Evolutionary conservation across 1,140 invertebrate species (phyloP).

Genomic region (Ylistrum balloti): DNA sequence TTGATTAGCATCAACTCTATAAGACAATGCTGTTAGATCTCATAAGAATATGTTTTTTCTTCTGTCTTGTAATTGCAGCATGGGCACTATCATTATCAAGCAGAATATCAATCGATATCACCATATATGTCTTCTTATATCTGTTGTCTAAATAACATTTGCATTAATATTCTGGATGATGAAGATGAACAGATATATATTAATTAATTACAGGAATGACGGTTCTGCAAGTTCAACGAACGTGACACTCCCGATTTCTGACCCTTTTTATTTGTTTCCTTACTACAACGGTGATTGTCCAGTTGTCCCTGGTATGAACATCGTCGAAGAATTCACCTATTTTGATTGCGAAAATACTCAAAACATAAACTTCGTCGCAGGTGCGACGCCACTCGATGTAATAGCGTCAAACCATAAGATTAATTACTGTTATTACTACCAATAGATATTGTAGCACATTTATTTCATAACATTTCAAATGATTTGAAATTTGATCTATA

Average conservation of each 20-base stretch:
- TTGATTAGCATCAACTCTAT: too few species aligned
- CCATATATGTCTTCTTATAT: too few species aligned
- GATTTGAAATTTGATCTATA: too few species aligned
- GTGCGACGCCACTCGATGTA: background rate
- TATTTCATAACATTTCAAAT: too few species aligned
- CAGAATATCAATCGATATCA: too few species aligned
- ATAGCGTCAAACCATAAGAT: background rate
- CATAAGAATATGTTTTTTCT: too few species aligned
- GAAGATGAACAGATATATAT: background rate
- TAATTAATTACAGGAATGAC: background rate
- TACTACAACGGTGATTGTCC: background rate
- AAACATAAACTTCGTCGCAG: background rate
- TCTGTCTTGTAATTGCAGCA: too few species aligned
- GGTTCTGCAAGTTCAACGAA: background rate
- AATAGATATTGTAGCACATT: background rate
- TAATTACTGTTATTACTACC: background rate
- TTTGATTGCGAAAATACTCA: background rate
- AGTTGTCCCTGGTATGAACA: background rate
- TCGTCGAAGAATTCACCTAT: background rate
- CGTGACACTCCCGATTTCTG: background rate
- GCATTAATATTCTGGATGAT: background rate
- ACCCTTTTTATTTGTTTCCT: background rate
- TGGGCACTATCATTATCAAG: too few species aligned
- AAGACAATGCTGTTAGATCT: too few species aligned
- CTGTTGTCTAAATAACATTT: background rate